phyloP scores from a whole-genome alignment of 2,113 vertebrate species.

The Urocitellus parryii region DNA sequence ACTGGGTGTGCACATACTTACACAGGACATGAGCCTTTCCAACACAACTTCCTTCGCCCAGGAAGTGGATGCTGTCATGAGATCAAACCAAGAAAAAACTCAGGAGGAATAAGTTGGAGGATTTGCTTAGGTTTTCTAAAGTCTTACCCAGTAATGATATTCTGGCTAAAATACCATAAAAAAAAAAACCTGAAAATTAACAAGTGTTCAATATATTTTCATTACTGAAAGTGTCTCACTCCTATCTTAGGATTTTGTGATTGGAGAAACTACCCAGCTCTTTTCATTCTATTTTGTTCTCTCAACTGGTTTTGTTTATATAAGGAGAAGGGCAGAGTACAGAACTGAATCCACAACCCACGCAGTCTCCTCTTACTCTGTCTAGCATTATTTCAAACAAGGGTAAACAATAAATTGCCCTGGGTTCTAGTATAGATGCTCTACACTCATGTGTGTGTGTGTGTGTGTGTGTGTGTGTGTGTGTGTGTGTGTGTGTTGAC shows the following conservation, averaged over 20 bases:
- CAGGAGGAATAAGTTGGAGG: not conserved
- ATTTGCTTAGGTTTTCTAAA: not conserved
- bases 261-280: rapidly evolving
- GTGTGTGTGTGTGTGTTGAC: not conserved
- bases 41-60: not conserved
- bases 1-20: rapidly evolving
- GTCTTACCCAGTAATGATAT: not conserved
- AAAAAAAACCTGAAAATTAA: not conserved
- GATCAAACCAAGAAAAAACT: not conserved
- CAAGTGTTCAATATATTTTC: not conserved
- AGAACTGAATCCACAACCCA: rapidly evolving
- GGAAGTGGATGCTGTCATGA: not conserved
- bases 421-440: not conserved
- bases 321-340: not conserved
- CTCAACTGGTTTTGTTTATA: not conserved
- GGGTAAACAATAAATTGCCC: not conserved
- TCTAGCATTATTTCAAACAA: not conserved
- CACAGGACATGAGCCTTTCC: not conserved
- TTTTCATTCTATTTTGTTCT: not conserved
- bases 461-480: not conserved
- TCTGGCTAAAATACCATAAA: not conserved
- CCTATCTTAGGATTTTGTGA: not conserved
- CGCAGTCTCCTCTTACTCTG: not conserved
- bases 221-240: not conserved
- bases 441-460: not conserved